Percentiles rank a stretch among this genome's conserved stretches.
Conservation (phyloP, 2,888 invertebrate genomes). For the Drosophila pseudotakahashii region DNA sequence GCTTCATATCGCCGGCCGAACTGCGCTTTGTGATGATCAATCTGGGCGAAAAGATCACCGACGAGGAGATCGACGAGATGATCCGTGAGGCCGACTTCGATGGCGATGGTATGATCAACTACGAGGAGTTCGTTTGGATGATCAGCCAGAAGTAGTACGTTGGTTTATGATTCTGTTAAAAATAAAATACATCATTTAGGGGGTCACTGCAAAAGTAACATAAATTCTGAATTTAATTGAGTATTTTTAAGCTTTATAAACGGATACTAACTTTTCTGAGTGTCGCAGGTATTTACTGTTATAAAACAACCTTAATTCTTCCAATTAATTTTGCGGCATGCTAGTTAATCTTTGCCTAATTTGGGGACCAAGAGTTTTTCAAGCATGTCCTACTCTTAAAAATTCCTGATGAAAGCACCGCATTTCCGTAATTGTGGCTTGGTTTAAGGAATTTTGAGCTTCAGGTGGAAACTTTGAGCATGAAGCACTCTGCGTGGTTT, state of each 20-base stretch:
- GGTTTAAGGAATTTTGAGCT: slow-evolving; percentile 27
- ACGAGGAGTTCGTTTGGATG: slow-evolving; percentile 95
- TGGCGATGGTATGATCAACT: slow-evolving; percentile 95
- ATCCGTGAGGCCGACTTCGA: slow-evolving; percentile 99
- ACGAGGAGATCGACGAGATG: slow-evolving; percentile 99
- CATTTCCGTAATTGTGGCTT: slow-evolving; percentile 60
- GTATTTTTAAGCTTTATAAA: too few relatives aligned
- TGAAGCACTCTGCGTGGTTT: slow-evolving; percentile 27
- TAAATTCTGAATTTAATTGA: not conserved
- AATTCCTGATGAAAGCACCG: slow-evolving; percentile 41
- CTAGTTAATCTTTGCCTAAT: slow-evolving; percentile 4
- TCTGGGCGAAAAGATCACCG: slow-evolving; percentile 98
- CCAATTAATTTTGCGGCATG: not conserved
- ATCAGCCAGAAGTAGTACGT: slow-evolving; percentile 95
- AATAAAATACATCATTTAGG: slow-evolving; percentile 5
- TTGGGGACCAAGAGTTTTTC: slow-evolving; percentile 1
- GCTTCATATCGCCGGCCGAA: slow-evolving; percentile 98
- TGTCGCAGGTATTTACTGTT: too few relatives aligned
- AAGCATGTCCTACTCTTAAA: slow-evolving; percentile 1
- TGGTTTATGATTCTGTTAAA: not conserved
- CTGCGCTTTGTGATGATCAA: slow-evolving; percentile 99
- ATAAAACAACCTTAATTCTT: not conserved
- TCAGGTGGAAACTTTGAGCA: slow-evolving; percentile 34
- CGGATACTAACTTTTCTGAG: too few relatives aligned
- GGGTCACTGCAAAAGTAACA: slow-evolving; percentile 3